Base-by-base conservation (phyloP, 1,140 invertebrate species). In the Mamestra configurata region DNA sequence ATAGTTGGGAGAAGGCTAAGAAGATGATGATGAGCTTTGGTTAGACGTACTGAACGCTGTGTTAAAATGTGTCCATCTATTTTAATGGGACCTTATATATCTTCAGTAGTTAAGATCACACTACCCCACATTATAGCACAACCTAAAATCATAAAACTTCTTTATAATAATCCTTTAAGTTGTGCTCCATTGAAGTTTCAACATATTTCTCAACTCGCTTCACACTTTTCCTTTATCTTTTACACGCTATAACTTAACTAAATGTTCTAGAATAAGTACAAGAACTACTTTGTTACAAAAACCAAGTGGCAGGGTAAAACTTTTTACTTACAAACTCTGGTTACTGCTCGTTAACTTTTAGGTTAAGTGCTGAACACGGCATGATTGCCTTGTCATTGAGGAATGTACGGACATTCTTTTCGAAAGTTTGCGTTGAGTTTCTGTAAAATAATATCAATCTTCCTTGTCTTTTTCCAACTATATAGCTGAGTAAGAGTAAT, bases 261-360 rank as follows among this genome's bases (percentile, higher is more conserved):
- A 59, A 59, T 27, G 24, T 11, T 15, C 6, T 11, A 59, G 11
- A 5, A 59, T 5, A 53, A 20, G 35, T 64, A 35, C 8, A 64
- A 64, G 15, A 35, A 35, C 61, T 40, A 64, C 59, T 37, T 64
- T 20, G 27, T 31, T 31, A 31, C 46, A 13, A 46, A 46, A 49
- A 49, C 0, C 40, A 70, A 70, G 43, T 49, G 40, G 27, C 27
- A 18, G 37, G 1, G n/a, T 66, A 49, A 70, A 70, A 70, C 66
- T 70, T 70, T 46, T 46, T 70, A 70, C 66, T 46, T 27, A 68
- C 64, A 43, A 27, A 68, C 40, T 68, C 4, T 24, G 22, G 37
- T 68, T 68, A 27, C 43, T 68, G 40, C 1, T 68, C 43, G 40
- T 68, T 24, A 68, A 68, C 64, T 68, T 64, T 68, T 7, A 68